A percentile compares a stretch with the other conserved stretches of the same genome.
Evolutionary conservation across 2,113 vertebrate genomes (phyloP).

Genomic region (Podarcis muralis): DNA sequence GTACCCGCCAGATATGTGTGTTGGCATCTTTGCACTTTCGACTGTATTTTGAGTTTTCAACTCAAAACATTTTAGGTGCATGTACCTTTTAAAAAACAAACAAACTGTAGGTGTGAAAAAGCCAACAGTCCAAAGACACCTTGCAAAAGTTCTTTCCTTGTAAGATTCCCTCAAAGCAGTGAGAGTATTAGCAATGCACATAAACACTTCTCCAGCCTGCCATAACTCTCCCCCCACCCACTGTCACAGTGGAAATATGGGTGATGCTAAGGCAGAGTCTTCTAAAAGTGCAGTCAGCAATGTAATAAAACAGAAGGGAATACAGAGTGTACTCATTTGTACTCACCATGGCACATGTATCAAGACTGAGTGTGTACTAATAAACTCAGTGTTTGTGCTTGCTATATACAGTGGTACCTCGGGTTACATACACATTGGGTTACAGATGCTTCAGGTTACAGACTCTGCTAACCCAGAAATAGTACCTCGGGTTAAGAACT

Average conservation of each 20-base stretch:
- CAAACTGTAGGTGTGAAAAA: neutral
- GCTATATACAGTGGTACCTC: neutral
- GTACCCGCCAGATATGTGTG: no score
- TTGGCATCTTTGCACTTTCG: neutral
- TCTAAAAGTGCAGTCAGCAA: neutral
- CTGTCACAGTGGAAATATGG: neutral
- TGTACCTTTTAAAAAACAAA: no score
- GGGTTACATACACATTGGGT: no score
- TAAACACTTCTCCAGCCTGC: neutral
- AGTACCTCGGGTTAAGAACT: no score
- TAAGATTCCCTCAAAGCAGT: neutral
- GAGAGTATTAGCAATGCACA: neutral
- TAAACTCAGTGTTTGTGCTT: neutral
- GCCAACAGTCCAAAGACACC: neutral
- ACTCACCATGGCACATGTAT: neutral
- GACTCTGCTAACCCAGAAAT: no score
- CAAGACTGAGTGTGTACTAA: neutral
- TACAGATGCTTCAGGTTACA: no score
- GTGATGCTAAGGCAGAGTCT: neutral
- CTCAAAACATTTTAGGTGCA: neutral
- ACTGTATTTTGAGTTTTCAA: neutral
- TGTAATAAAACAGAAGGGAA: neutral
- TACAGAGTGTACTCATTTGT: neutral
- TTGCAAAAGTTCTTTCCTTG: neutral
- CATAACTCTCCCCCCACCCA: neutral